Base-by-base conservation (phyloP, 2,113 vertebrate species). In the Poecile atricapillus region DNA sequence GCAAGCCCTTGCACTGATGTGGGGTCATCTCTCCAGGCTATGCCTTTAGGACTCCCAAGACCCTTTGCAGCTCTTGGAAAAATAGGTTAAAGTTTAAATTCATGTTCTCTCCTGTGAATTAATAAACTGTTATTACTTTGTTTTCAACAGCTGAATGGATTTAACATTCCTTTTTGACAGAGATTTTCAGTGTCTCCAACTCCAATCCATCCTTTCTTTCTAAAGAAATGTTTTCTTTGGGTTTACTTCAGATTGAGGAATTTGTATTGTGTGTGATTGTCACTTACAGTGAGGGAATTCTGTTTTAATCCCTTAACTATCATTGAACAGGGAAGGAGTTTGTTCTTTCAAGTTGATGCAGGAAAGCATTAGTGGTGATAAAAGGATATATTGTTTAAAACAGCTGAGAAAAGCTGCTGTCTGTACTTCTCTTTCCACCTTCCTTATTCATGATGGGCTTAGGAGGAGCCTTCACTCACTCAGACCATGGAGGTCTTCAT, bases 281-380 rank as follows among this genome's bases (percentile, higher is more conserved):
- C 2, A 5, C n/a, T 90, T 84, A 83, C 24, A 83, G 78, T 2
- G 2, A 70, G 62, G 12, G 31, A 83, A 47, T 87, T 58, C 62
- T 73, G 43, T 70, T 86, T 39, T 81, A 78, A 91, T 70, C 73
- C 55, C 53, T 83, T 92, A 93, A 89, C 71, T 76, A 9, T 90
- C 69, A 14, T 3, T 55, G 75, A 95, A 52, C 28, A 55, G 59
- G 50, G 30, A 63, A 81, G 44, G 35, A 93, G 23, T 33, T 85
- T 73, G 15, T 91, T 92, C 85, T 94, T 97, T 96, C 67, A 93
- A 76, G 89, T 77, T 93, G 83, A 47, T 86, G 43, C 83, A 94
- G 75, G 67, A 75, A 92, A 84, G 39, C 24, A 33, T 35, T 70
- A 93, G 24, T 43, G 55, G 60, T 94, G 88, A 86, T 95, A 83